Evolutionary conservation across 2,113 vertebrate genomes (phyloP).

Genomic region (Brienomyrus longianalis): DNA sequence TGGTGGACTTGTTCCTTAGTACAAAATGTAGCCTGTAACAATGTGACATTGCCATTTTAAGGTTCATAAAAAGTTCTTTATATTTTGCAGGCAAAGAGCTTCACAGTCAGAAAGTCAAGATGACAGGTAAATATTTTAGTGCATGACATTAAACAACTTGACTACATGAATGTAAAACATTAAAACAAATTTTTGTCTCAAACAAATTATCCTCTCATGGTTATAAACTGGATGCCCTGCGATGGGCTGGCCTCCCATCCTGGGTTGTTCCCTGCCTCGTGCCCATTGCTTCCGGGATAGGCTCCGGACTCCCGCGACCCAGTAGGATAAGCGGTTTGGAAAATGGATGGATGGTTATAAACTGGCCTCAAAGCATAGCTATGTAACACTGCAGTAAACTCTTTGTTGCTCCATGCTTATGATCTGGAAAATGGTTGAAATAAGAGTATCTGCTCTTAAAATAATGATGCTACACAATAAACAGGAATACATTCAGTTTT

Average conservation of each 20-base stretch:
- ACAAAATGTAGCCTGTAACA: background rate
- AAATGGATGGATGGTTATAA: background rate
- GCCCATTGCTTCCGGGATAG: no score
- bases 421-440: background rate
- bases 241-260: no score
- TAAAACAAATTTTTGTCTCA: background rate
- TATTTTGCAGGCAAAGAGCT: background rate
- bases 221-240: background rate
- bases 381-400: background rate
- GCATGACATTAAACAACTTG: background rate
- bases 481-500: background rate
- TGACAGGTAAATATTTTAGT: background rate
- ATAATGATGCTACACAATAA: background rate
- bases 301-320: no score
- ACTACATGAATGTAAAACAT: background rate
- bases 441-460: background rate
- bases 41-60: background rate
- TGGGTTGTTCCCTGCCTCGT: no score
- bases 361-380: background rate
- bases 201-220: background rate
- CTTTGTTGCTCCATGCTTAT: background rate
- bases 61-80: background rate
- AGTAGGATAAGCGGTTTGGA: no score
- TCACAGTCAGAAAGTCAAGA: background rate
- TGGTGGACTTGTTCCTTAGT: background rate